These are phyloP conservation scores for Agonopterix arenella DNA, from an alignment of 2,888 invertebrate species.

Conservation along the genomic window DNA sequence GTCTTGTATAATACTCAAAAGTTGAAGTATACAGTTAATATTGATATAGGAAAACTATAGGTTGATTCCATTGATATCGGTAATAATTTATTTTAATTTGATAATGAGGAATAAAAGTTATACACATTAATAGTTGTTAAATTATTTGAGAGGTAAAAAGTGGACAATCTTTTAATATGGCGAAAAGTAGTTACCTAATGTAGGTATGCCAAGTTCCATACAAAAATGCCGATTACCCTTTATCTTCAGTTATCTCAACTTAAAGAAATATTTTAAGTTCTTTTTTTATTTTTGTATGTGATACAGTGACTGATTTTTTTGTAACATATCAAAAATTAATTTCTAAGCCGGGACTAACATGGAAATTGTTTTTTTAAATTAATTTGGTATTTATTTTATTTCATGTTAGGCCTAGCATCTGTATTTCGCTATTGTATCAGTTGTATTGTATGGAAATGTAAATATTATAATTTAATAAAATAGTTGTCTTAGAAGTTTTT, in stretches of 20 bases:
- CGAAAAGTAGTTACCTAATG: too few species aligned
- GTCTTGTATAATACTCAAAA: too few species aligned
- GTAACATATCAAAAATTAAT: slow-evolving; percentile 31
- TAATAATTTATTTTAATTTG: too few species aligned
- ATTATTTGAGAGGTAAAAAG: too few species aligned
- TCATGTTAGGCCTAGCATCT: slow-evolving; percentile 9
- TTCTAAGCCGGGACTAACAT: slow-evolving; percentile 14
- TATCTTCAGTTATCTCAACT: neutral
- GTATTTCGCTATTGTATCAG: slow-evolving; percentile 14
- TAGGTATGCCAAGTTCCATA: too few species aligned
- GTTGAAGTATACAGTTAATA: too few species aligned
- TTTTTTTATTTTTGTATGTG: slow-evolving; percentile 27
- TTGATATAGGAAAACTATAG: too few species aligned
- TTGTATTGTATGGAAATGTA: slow-evolving; percentile 38
- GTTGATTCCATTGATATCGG: too few species aligned
- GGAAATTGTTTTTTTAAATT: slow-evolving; percentile 6
- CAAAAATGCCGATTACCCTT: too few species aligned
- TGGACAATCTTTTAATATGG: too few species aligned
- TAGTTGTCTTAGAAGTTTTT: slow-evolving; percentile 24
- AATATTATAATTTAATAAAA: slow-evolving; percentile 45
- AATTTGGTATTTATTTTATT: slow-evolving; percentile 3
- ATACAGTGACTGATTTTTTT: slow-evolving; percentile 37
- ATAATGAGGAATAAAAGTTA: too few species aligned
- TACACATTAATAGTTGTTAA: too few species aligned
- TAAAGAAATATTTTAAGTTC: neutral